These are phyloP conservation scores for Pseudoatta argentina DNA, from an alignment of 1,140 invertebrate species.

Conservation along the genomic window DNA sequence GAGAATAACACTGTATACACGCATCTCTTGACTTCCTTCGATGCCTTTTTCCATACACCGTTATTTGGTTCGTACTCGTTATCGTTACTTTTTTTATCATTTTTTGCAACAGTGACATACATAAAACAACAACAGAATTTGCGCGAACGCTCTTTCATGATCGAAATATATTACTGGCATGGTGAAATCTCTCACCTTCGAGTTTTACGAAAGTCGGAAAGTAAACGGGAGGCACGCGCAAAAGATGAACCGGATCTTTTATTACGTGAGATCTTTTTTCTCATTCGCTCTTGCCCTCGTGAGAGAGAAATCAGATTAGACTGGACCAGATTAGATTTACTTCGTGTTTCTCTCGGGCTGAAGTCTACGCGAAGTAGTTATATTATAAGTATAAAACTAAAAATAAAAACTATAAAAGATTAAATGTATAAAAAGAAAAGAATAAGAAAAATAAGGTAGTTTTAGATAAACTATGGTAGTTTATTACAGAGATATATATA, in stretches of 20 bases:
- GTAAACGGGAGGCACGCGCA: conserved; percentile 36
- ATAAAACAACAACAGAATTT: not conserved
- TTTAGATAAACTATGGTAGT: not conserved
- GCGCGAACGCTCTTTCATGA: conserved; percentile 2
- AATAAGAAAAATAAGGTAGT: not conserved
- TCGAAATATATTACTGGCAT: conserved; percentile 52
- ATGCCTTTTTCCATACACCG: not conserved
- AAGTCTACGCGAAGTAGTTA: not conserved
- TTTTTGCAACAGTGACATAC: conserved; percentile 13
- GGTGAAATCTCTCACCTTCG: conserved; percentile 29
- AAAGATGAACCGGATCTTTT: conserved; percentile 41
- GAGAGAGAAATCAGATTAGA: conserved; percentile 27
- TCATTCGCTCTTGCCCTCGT: conserved; percentile 6
- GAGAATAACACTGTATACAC: not conserved
- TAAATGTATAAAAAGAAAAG: not conserved
- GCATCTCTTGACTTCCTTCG: not conserved
- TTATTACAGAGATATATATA: not conserved
- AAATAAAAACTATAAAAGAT: not conserved
- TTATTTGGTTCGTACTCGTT: conserved; percentile 40
- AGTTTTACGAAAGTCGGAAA: not conserved
- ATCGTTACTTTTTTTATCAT: not conserved
- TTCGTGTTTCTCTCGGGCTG: not conserved
- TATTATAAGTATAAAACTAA: not conserved
- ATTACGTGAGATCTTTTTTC: conserved; percentile 38
- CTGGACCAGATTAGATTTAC: conserved; percentile 39